Evolutionary conservation across 2,888 invertebrate species (phyloP), one percentile per base, ranked within the genome.

Genomic region (Drosophila cracens): DNA sequence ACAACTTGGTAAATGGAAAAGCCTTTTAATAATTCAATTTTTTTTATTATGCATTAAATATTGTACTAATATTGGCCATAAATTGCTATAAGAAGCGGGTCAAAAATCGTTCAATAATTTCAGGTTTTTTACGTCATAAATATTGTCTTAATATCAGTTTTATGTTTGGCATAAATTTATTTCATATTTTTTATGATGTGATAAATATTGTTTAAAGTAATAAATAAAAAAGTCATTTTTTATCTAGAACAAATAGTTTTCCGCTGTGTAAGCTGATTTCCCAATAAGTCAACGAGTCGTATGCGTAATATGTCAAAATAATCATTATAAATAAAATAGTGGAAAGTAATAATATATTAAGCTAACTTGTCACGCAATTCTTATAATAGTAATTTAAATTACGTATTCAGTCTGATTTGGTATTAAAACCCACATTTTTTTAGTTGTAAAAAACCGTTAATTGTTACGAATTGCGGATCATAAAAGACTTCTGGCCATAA

Each of bases 241-340:
- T 4, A 38, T 38, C 0, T 18, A 34, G 13, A 34, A 0, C 34
- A 34, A 13, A 5, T 34, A 18, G 8, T 18, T 38, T 46, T 16
- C 46, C 8, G 46, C 46, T 4, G 16, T 21, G 1, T 6, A 2
- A 2, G 1, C 21, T 6, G 21, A 21, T 43, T 21, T 43, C 21
- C 21, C 21, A 43, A 11, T 21, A 11, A 21, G 43, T 11, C 21
- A 21, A 21, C 53, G 38, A 5, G 53, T 33, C 58, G 68, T 67
- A 67, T 69, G 68, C n/a, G 58, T 21, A 54, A 59, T 69, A 53
- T 68, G 18, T 29, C 38, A 10, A 53, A 29, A 16, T 16, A 38
- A 38, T 43, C n/a, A n/a, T 51, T 38, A 33, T 4, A 6, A 10
- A 18, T 29, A 11, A 11, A n/a, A 10, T 31, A 10, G 25, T 48